Percentiles rank a stretch among this genome's conserved stretches.
These are phyloP conservation scores for Australoheros facetus DNA, from an alignment of 2,797 vertebrate species.

Conservation along the genomic window DNA sequence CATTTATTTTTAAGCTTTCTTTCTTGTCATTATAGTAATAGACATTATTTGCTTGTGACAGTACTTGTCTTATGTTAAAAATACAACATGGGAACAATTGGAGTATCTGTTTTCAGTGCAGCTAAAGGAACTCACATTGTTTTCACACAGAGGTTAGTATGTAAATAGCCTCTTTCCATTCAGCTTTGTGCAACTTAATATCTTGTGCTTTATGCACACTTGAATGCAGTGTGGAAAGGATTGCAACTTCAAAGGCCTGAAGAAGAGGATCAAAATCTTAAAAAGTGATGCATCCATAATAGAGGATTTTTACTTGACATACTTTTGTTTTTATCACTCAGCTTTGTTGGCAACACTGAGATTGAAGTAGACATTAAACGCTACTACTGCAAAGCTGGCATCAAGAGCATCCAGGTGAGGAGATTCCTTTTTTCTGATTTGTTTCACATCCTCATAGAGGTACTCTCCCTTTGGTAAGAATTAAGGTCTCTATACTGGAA, in stretches of 20 bases:
- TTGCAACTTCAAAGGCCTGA: background rate
- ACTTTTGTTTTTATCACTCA: slow-evolving; percentile 59
- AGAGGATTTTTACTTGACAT: background rate
- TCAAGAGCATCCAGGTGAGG: slow-evolving; percentile 95
- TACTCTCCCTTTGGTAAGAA: background rate
- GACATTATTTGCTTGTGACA: background rate
- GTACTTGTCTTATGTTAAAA: background rate
- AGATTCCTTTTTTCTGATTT: background rate
- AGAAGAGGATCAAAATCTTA: background rate
- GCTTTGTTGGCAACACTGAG: slow-evolving; percentile 96
- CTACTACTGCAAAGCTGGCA: slow-evolving; percentile 98
- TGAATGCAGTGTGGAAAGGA: background rate
- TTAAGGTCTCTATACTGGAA: background rate
- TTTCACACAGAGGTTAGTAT: background rate
- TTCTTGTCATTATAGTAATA: background rate
- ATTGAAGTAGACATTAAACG: slow-evolving; percentile 96
- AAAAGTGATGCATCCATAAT: background rate
- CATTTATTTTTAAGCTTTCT: background rate
- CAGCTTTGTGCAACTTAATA: background rate
- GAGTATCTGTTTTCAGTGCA: background rate
- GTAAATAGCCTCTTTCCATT: background rate
- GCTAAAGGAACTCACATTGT: background rate
- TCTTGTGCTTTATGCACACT: background rate
- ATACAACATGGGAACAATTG: background rate
- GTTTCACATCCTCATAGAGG: background rate